These are phyloP conservation scores for Kryphioiulus occultus DNA, from an alignment of 2,888 invertebrate genomes.

Conservation along the genomic window DNA sequence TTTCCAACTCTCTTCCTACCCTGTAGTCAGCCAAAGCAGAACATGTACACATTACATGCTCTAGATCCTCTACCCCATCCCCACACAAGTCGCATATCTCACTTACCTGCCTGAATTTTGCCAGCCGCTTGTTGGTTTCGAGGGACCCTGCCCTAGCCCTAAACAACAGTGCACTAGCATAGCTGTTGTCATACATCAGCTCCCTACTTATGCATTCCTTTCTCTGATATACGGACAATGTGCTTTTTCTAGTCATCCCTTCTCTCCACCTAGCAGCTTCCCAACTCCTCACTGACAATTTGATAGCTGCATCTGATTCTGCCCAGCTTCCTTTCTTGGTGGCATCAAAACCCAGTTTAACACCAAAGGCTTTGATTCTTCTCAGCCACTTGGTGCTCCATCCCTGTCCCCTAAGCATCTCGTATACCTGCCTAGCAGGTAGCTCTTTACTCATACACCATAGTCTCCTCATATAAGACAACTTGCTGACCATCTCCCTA, in stretches of 20 bases:
- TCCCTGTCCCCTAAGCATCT: too few species aligned
- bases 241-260: neutral
- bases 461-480: too few species aligned
- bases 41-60: neutral
- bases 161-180: neutral
- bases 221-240: neutral
- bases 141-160: neutral
- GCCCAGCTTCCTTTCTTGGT: neutral
- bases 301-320: neutral
- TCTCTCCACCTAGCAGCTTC: neutral
- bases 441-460: too few species aligned
- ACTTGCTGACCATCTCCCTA: too few species aligned
- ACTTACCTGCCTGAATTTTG: neutral
- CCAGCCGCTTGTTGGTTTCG: neutral
- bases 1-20: neutral
- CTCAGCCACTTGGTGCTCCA: too few species aligned
- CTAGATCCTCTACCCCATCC: neutral
- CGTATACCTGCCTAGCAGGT: too few species aligned
- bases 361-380: neutral
- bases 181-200: neutral
- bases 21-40: neutral
- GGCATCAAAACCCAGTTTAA: neutral
- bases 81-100: neutral
- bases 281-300: neutral
- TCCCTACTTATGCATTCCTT: neutral